Evolutionary conservation across 2,888 invertebrate genomes (phyloP).

Genomic region (Melanotus villosus): DNA sequence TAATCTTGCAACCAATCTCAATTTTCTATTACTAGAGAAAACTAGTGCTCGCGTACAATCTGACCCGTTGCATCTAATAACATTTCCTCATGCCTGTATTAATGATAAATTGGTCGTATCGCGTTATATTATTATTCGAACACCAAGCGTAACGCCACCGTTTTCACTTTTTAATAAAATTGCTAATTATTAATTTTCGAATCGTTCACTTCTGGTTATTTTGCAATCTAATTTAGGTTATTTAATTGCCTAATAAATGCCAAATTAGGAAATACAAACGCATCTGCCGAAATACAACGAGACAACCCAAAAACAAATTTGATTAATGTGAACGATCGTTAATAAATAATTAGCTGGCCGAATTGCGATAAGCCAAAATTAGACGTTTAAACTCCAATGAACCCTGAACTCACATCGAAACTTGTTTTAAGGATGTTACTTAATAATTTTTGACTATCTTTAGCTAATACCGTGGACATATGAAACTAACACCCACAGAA

Average conservation of each 20-base stretch:
- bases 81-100: constrained; percentile 5
- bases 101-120: constrained; percentile 4
- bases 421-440: too few relatives aligned
- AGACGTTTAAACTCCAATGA: not conserved
- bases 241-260: constrained; percentile 1
- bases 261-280: constrained; percentile 3
- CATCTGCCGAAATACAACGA: not conserved
- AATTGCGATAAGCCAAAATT: not conserved
- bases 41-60: not conserved
- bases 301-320: constrained; percentile 3
- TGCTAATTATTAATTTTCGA: constrained; percentile 9
- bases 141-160: constrained; percentile 10
- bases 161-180: constrained; percentile 20
- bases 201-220: constrained; percentile 5
- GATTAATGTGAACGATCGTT: constrained; percentile 1
- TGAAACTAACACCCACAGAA: too few relatives aligned
- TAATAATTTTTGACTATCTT: too few relatives aligned
- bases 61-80: not conserved
- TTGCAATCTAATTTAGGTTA: constrained; percentile 2
- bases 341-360: not conserved
- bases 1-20: not conserved
- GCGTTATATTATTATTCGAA: constrained; percentile 1
- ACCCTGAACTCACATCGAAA: not conserved
- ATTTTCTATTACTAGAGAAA: constrained; percentile 13
- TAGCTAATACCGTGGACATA: too few relatives aligned